Percentiles rank a stretch among this genome's conserved stretches.
phyloP scores from a whole-genome alignment of 2,797 vertebrate species.

The Bovichtus diacanthus region DNA sequence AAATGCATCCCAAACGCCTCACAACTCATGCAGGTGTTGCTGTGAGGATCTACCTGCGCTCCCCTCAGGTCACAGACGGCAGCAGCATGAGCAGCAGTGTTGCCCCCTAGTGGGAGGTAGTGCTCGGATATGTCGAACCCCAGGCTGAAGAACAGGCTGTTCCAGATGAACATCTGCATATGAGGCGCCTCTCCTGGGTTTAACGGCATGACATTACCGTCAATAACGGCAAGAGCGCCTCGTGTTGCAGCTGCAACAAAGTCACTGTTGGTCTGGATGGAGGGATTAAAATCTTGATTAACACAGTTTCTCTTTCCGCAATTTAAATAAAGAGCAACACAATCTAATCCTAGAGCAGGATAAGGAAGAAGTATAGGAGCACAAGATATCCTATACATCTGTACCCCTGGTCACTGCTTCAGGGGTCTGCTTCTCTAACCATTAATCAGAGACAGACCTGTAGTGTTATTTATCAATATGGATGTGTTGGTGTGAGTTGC shows the following conservation, averaged over 20 bases:
- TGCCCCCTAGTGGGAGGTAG: conserved; percentile 92
- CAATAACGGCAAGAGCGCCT: conserved; percentile 93
- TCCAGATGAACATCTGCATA: conserved; percentile 98
- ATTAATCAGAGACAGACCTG: background rate
- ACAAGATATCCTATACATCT: background rate
- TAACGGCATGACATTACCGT: conserved; percentile 95
- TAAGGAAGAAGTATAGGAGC: background rate
- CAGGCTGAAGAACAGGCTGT: conserved; percentile 97
- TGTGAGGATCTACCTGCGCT: conserved; percentile 75
- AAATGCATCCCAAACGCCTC: background rate
- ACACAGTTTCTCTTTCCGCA: background rate
- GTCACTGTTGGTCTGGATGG: conserved; percentile 92
- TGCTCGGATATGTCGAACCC: conserved; percentile 94
- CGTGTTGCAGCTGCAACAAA: conserved; percentile 92
- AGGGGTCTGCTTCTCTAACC: background rate
- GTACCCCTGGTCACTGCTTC: background rate
- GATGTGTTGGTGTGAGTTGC: too few relatives aligned
- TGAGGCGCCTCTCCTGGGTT: conserved; percentile 94
- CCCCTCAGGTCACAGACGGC: conserved; percentile 94
- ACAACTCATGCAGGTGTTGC: background rate
- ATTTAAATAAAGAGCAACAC: background rate
- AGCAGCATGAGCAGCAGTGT: conserved; percentile 91
- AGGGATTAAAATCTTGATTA: conserved; percentile 5
- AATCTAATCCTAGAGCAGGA: background rate
- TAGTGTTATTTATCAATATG: too few relatives aligned